Base-by-base conservation (phyloP, 2,888 invertebrate species). In the Pollenia amentaria region DNA sequence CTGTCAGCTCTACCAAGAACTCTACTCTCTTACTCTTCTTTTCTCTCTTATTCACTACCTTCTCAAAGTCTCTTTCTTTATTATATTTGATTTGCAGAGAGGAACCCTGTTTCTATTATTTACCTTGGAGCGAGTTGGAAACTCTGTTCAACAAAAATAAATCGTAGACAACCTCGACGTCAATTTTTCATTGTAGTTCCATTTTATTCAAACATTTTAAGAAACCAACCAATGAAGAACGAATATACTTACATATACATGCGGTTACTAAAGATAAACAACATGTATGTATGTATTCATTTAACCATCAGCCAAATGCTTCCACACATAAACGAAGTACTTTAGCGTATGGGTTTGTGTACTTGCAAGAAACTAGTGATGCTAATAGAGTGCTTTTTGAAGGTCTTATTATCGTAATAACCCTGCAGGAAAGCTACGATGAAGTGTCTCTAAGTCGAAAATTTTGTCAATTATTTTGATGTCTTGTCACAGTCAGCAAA, bases 141-240 rank as follows among this genome's bases (percentile, higher is more conserved):
- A 46, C 46, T 55, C 62, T 79, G 44, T 69, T 75, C 18, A 64
- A 70, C 55, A 46, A 72, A 67, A 65, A 70, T 64, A 70, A 60
- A 60, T 51, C 51, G 57, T 62, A 70, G 64, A 51, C 72, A 77
- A 46, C 14, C 72, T 82, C 73, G 72, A 73, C 44, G 53, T 46
- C 67, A 82, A 73, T 81, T 72, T 72, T 85, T 80, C 16, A 65
- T 70, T 85, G 53, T 69, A 64, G 65, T 77, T 76, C 72, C 55
- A 76, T 67, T 69, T 65, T 62, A 77, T 83, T 77, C 18, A 67
- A 60, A 51, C 57, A 73, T 46, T 79, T 79, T 67, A n/a, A 64
- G 29, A 70, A 79, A 55, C 42, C 42, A 80, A 64, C 9, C 3
- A 72, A n/a, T 44, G 3, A 55, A 48, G 3, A 55, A 48, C 40